phyloP scores from a whole-genome alignment of 2,888 invertebrate genomes.

The Sesia apiformis region DNA sequence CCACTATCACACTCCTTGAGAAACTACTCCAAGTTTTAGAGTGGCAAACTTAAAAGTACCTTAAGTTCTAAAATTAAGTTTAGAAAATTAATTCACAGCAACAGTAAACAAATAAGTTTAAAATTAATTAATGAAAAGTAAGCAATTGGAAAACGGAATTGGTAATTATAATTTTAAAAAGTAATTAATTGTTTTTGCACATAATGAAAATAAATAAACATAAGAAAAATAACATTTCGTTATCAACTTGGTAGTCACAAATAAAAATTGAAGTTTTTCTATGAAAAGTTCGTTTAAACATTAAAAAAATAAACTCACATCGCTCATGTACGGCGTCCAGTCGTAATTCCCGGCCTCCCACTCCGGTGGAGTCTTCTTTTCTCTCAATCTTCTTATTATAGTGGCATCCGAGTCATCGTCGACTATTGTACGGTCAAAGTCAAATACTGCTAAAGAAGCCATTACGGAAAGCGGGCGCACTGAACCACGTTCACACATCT shows the following conservation, averaged over 20 bases:
- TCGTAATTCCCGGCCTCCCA: constrained; percentile 49
- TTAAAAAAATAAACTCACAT: constrained; percentile 36
- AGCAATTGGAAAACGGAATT: too few species aligned
- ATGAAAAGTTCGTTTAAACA: not conserved
- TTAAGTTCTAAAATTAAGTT: too few species aligned
- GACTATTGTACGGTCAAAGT: constrained; percentile 63
- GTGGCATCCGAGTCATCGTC: constrained; percentile 61
- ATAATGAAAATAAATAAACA: too few species aligned
- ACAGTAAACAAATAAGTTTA: too few species aligned
- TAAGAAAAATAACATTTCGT: not conserved
- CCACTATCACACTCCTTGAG: too few species aligned
- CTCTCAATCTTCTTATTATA: constrained; percentile 50
- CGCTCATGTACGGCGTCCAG: constrained; percentile 67
- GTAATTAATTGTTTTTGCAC: too few species aligned
- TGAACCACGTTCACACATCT: not conserved
- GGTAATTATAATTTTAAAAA: too few species aligned
- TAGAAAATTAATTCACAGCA: too few species aligned
- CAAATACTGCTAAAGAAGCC: constrained; percentile 55
- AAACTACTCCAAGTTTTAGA: too few species aligned
- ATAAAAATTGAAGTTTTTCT: not conserved
- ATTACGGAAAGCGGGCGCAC: constrained; percentile 16
- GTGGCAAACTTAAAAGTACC: too few species aligned
- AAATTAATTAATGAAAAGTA: too few species aligned
- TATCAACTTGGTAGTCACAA: not conserved
- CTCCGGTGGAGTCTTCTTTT: constrained; percentile 55